A percentile compares a stretch with the other conserved stretches of the same genome.
Evolutionary conservation across 1,140 invertebrate species (phyloP).

Genomic region (Zaprionus ghesquierei): DNA sequence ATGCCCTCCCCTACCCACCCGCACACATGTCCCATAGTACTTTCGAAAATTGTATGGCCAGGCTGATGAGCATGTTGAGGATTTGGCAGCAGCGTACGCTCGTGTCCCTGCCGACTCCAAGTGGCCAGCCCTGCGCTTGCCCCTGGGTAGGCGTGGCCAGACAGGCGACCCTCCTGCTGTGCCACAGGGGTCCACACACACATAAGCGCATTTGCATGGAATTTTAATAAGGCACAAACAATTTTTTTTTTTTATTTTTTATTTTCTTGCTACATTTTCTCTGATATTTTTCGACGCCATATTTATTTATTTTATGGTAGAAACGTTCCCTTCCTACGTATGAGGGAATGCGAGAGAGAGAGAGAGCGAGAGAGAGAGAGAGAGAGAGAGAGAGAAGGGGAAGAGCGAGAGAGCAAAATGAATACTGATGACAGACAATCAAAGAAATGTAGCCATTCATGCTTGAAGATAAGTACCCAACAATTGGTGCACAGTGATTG

Average conservation of each 20-base stretch:
- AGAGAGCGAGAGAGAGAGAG: background rate
- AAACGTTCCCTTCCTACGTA: background rate
- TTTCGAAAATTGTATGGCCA: slow-evolving; percentile 29
- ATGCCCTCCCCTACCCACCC: background rate
- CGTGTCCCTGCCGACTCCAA: slow-evolving; percentile 38
- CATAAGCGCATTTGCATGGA: slow-evolving; percentile 79
- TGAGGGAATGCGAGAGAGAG: slow-evolving; percentile 10
- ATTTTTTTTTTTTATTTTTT: slow-evolving; percentile 25
- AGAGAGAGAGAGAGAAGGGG: slow-evolving; percentile 19
- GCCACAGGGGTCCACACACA: slow-evolving; percentile 42
- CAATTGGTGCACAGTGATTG: slow-evolving; percentile 22
- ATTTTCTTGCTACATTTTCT: slow-evolving; percentile 26
- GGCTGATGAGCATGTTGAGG: slow-evolving; percentile 37
- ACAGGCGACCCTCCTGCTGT: slow-evolving; percentile 30
- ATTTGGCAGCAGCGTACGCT: slow-evolving; percentile 27
- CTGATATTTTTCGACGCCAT: slow-evolving; percentile 50
- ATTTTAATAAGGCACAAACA: slow-evolving; percentile 74
- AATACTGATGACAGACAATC: slow-evolving; percentile 50
- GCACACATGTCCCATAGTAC: slow-evolving; percentile 33
- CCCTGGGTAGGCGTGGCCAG: background rate
- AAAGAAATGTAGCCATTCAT: slow-evolving; percentile 31
- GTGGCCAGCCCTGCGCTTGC: slow-evolving; percentile 34
- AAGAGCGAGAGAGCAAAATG: background rate
- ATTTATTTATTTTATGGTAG: slow-evolving; percentile 37
- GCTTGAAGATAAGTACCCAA: slow-evolving; percentile 19